phyloP scores from a whole-genome alignment of 1,140 invertebrate species.

The Lasaia peninsularis region DNA sequence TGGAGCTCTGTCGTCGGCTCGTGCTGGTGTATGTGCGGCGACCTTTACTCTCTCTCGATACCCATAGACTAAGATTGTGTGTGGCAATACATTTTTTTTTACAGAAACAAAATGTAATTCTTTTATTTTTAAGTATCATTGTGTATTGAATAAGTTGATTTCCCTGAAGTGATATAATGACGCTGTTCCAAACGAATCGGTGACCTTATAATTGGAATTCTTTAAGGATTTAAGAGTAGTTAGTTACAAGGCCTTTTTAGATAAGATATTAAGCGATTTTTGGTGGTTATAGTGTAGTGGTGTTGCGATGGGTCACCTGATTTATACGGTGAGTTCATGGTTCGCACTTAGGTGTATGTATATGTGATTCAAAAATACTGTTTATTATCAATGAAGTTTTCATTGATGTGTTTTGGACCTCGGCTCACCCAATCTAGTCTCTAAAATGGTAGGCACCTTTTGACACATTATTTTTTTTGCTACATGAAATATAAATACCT shows the following conservation, averaged over 20 bases:
- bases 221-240: slow-evolving; percentile 70
- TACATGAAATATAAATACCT: no score
- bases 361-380: slow-evolving; percentile 23
- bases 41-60: slow-evolving; percentile 51
- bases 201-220: slow-evolving; percentile 72
- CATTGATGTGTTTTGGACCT: not conserved
- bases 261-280: slow-evolving; percentile 56
- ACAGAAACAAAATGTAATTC: slow-evolving; percentile 57
- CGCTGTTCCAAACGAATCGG: slow-evolving; percentile 42
- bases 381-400: not conserved
- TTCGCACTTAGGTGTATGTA: slow-evolving; percentile 17
- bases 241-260: slow-evolving; percentile 70
- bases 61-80: slow-evolving; percentile 61
- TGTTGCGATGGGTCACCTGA: slow-evolving; percentile 48
- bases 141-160: slow-evolving; percentile 50
- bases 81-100: slow-evolving; percentile 69
- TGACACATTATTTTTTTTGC: no score
- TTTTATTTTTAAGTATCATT: slow-evolving; percentile 21
- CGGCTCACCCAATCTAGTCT: no score
- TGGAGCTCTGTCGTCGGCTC: not conserved
- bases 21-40: not conserved
- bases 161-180: slow-evolving; percentile 69
- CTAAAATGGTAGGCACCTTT: no score
- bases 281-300: slow-evolving; percentile 49
- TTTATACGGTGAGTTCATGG: slow-evolving; percentile 20